Evolutionary conservation across 2,797 vertebrate species (phyloP).

Genomic region (Poecilia wingei): DNA sequence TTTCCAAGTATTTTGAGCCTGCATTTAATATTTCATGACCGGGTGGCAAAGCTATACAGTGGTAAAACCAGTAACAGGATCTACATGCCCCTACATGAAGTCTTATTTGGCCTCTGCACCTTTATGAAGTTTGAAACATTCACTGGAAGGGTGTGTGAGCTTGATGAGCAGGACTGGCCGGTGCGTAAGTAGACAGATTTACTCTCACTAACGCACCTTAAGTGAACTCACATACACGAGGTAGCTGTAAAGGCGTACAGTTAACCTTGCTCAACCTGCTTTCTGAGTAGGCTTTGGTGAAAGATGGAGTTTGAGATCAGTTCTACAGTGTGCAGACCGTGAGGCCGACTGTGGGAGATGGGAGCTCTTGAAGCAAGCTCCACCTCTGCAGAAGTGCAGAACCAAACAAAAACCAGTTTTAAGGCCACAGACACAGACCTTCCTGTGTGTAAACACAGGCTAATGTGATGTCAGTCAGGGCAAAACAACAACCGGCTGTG

Average conservation of each 20-base stretch:
- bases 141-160: constrained; percentile 67
- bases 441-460: constrained; percentile 13
- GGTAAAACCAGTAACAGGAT: constrained; percentile 41
- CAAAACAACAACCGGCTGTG: constrained; percentile 35
- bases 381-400: constrained; percentile 7
- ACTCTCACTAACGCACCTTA: constrained; percentile 33
- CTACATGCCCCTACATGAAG: constrained; percentile 59
- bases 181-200: constrained; percentile 19
- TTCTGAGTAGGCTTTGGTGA: constrained; percentile 4
- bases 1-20: background rate
- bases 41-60: constrained; percentile 11
- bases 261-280: constrained; percentile 22
- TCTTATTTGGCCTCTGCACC: constrained; percentile 41
- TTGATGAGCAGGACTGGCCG: constrained; percentile 65
- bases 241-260: background rate
- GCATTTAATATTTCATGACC: constrained; percentile 3
- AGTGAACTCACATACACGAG: constrained; percentile 6
- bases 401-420: constrained; percentile 51
- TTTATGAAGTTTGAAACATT: constrained; percentile 34
- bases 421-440: constrained; percentile 34
- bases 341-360: constrained; percentile 7
- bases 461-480: constrained; percentile 31
- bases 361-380: constrained; percentile 12
- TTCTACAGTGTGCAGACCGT: constrained; percentile 1
- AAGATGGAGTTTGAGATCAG: constrained; percentile 13